Conservation (phyloP, 2,113 vertebrate genomes). For the Motacilla alba region DNA sequence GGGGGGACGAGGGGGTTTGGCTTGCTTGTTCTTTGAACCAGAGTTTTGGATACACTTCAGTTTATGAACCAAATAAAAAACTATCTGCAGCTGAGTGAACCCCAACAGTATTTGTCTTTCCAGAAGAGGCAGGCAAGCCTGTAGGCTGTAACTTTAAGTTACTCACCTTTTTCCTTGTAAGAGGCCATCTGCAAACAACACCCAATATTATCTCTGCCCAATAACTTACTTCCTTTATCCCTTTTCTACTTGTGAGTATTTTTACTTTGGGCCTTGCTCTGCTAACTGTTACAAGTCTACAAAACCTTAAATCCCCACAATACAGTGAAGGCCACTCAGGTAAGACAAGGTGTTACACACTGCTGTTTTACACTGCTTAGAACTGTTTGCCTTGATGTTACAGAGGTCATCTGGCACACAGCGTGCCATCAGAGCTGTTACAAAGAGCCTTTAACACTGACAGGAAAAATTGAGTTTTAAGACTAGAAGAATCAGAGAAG, state of each 20-base stretch:
- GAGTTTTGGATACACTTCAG: neutral
- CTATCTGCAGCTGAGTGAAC: neutral
- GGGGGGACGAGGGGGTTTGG: fast-evolving
- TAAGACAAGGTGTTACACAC: neutral
- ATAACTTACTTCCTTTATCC: neutral
- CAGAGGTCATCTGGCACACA: neutral
- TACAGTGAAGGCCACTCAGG: neutral
- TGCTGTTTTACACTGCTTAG: neutral
- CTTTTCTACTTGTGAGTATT: neutral
- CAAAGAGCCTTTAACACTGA: neutral
- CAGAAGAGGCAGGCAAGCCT: neutral
- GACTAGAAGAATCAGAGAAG: neutral
- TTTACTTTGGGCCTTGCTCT: neutral
- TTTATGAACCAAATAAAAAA: neutral
- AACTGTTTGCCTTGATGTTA: neutral
- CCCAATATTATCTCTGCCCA: neutral
- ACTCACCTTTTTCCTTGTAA: neutral
- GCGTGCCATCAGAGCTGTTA: neutral
- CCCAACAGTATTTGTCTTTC: neutral
- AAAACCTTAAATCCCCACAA: neutral
- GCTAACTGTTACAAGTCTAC: neutral
- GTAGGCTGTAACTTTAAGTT: neutral
- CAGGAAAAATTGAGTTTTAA: neutral
- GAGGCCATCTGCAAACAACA: neutral
- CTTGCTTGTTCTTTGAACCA: neutral